A percentile compares a stretch with the other conserved stretches of the same genome.
Evolutionary conservation across 2,888 invertebrate genomes (phyloP).

Genomic region (Macrosiphum euphorbiae): DNA sequence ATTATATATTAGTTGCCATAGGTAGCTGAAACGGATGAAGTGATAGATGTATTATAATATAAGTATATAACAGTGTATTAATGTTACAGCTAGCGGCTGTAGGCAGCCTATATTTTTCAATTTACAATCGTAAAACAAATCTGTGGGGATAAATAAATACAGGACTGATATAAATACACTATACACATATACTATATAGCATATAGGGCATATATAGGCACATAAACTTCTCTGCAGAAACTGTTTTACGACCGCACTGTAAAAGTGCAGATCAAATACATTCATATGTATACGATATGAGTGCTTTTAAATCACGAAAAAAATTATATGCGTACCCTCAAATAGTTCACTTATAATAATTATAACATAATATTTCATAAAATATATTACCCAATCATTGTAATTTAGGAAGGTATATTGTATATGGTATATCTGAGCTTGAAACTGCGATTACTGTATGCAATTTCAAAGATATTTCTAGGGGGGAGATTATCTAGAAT

Average conservation of each 20-base stretch:
- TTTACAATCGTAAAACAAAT: constrained; percentile 19
- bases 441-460: not conserved
- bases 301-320: not conserved
- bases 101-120: not conserved
- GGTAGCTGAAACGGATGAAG: not conserved
- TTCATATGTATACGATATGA: not conserved
- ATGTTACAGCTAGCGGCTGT: not conserved
- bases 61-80: not conserved
- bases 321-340: not conserved
- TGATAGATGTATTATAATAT: not conserved
- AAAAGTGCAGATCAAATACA: not conserved
- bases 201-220: not conserved
- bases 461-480: not conserved
- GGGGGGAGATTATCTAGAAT: not conserved
- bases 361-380: not conserved
- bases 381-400: not conserved
- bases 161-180: not conserved
- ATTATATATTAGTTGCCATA: not conserved
- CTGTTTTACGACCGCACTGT: not conserved
- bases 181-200: no score
- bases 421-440: not conserved
- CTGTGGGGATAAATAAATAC: not conserved
- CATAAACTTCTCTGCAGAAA: not conserved
- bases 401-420: not conserved
- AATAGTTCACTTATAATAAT: not conserved